These are phyloP conservation scores for Agrochola lota DNA, from an alignment of 2,888 invertebrate species.

Conservation along the genomic window DNA sequence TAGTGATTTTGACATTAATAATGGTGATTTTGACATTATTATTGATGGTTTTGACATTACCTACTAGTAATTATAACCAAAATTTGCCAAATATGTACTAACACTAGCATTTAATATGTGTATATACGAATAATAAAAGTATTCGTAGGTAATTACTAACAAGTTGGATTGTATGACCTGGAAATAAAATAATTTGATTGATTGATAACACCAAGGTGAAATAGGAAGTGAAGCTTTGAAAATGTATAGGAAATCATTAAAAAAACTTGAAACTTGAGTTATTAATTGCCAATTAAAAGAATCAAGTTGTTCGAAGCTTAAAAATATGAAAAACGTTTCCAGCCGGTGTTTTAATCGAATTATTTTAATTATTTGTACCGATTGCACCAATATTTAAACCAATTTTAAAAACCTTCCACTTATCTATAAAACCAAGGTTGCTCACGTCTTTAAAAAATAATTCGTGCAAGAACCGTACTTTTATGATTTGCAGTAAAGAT, in stretches of 20 bases:
- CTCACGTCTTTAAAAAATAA: conserved; percentile 25
- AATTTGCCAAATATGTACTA: no score
- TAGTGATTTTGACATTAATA: no score
- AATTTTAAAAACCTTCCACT: conserved; percentile 27
- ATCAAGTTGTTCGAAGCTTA: not conserved
- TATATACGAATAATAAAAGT: no score
- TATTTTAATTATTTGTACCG: conserved; percentile 26
- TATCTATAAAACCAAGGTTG: conserved; percentile 45
- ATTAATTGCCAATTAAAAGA: not conserved
- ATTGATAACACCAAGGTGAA: not conserved
- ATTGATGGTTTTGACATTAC: no score
- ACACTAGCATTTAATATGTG: no score
- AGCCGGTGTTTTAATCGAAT: conserved; percentile 17
- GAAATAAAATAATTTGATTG: no score
- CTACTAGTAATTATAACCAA: no score
- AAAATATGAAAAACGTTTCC: not conserved
- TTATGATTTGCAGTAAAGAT: conserved; percentile 56
- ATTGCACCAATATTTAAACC: conserved; percentile 25
- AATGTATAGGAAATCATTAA: not conserved
- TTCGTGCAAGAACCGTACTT: conserved; percentile 26
- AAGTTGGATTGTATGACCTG: no score
- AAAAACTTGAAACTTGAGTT: not conserved
- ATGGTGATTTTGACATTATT: no score
- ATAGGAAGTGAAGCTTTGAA: not conserved
- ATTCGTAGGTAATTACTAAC: no score